Conservation (phyloP, 2,888 invertebrate genomes). For the Icerya purchasi region DNA sequence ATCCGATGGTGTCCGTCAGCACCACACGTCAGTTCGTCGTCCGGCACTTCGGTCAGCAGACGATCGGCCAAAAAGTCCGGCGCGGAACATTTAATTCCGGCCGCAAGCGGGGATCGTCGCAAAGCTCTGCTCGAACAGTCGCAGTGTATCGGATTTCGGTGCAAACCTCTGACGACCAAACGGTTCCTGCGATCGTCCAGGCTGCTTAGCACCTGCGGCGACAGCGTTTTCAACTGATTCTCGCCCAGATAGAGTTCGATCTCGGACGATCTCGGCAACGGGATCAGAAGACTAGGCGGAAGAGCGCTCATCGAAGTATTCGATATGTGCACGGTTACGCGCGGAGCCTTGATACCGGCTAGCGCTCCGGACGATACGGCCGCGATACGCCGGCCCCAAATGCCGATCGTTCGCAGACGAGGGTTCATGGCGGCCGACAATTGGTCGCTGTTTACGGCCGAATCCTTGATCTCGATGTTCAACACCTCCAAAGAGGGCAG, state of each 20-base stretch:
- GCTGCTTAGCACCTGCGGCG: constrained; percentile 54
- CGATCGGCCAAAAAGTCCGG: constrained; percentile 49
- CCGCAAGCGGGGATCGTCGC: constrained; percentile 32
- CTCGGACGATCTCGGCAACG: constrained; percentile 64
- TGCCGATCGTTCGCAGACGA: constrained; percentile 45
- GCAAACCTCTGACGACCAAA: constrained; percentile 48
- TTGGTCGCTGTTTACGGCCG: constrained; percentile 58
- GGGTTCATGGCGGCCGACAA: constrained; percentile 58
- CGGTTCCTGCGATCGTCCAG: constrained; percentile 61
- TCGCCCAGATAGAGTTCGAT: constrained; percentile 57
- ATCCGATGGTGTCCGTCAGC: constrained; percentile 26
- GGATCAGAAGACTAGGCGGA: constrained; percentile 64
- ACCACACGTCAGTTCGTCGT: constrained; percentile 64
- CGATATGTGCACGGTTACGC: constrained; percentile 47
- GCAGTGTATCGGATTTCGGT: constrained; percentile 60
- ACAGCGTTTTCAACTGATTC: constrained; percentile 50
- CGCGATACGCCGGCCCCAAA: constrained; percentile 50
- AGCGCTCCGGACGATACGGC: constrained; percentile 62
- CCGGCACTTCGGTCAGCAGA: constrained; percentile 49
- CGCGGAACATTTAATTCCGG: constrained; percentile 35
- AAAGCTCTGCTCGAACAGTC: constrained; percentile 64
- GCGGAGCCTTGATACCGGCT: constrained; percentile 53
- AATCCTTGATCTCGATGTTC: constrained; percentile 70
- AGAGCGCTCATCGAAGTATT: constrained; percentile 59
- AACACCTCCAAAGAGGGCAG: constrained; percentile 49